A percentile compares a stretch with the other conserved stretches of the same genome.
phyloP scores from a whole-genome alignment of 2,797 vertebrate species.

The Eutrigla gurnardus region DNA sequence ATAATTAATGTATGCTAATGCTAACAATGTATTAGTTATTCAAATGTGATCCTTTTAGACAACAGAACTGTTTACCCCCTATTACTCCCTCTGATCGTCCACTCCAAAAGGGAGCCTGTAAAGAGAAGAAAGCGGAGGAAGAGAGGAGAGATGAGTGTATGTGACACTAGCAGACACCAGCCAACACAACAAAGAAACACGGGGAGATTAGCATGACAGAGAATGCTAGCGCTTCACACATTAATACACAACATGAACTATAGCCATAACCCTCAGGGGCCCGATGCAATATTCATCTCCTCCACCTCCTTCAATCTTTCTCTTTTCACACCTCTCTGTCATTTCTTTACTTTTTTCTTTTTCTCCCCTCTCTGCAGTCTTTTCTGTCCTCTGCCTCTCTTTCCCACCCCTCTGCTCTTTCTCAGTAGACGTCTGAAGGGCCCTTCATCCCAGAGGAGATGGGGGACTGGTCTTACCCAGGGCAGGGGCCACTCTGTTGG shows the following conservation, averaged over 20 bases:
- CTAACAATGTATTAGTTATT: slow-evolving; percentile 81
- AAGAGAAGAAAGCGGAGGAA: slow-evolving; percentile 76
- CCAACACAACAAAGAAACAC: slow-evolving; percentile 78
- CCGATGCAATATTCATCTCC: slow-evolving; percentile 74
- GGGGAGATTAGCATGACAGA: slow-evolving; percentile 82
- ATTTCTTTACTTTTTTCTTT: slow-evolving; percentile 33
- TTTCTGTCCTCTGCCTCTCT: slow-evolving; percentile 67
- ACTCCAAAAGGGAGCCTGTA: slow-evolving; percentile 73
- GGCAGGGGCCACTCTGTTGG: slow-evolving; percentile 60
- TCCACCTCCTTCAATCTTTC: slow-evolving; percentile 68
- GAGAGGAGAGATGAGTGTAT: slow-evolving; percentile 68
- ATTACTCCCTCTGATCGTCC: slow-evolving; percentile 80
- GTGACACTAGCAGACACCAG: slow-evolving; percentile 74
- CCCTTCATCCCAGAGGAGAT: slow-evolving; percentile 77
- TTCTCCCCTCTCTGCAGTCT: slow-evolving; percentile 58
- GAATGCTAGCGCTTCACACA: slow-evolving; percentile 74
- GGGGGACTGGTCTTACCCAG: slow-evolving; percentile 68
- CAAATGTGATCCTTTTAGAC: slow-evolving; percentile 84
- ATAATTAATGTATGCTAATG: slow-evolving; percentile 82
- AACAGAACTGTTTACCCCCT: slow-evolving; percentile 82
- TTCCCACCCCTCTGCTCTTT: slow-evolving; percentile 82
- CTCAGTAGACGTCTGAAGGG: slow-evolving; percentile 84
- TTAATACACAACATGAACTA: slow-evolving; percentile 76
- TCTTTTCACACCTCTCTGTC: slow-evolving; percentile 67
- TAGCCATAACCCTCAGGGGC: slow-evolving; percentile 68